These are phyloP conservation scores for Acipenser ruthenus DNA, from an alignment of 2,797 vertebrate genomes.

Conservation along the genomic window DNA sequence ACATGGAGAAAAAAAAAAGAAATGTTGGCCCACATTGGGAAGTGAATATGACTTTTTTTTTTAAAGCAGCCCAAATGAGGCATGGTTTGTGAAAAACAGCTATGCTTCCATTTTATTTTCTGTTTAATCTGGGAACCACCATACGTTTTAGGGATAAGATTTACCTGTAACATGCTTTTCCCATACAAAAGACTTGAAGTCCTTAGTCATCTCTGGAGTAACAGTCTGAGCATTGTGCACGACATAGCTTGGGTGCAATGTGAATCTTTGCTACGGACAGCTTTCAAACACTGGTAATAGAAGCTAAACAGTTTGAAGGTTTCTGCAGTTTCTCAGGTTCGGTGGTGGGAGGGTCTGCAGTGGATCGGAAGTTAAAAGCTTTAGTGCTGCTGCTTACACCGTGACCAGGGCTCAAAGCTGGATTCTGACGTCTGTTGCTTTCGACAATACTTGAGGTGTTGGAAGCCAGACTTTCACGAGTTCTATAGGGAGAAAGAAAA, in stretches of 20 bases:
- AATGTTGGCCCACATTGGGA: background rate
- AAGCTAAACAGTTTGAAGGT: conserved; percentile 95
- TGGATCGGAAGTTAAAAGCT: conserved; percentile 86
- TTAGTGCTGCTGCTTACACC: conserved; percentile 79
- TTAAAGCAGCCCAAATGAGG: conserved; percentile 19
- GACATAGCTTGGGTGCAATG: conserved; percentile 13
- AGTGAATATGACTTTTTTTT: background rate
- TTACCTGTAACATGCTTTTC: conserved; percentile 5
- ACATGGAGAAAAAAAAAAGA: conserved; percentile 18
- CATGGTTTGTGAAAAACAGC: background rate
- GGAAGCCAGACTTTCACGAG: conserved; percentile 97
- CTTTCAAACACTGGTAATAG: conserved; percentile 98
- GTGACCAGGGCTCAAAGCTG: conserved; percentile 88
- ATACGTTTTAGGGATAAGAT: conserved; percentile 3
- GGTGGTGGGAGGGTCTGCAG: conserved; percentile 74
- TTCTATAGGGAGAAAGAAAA: conserved; percentile 54
- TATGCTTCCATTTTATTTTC: background rate
- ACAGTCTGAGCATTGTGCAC: no score
- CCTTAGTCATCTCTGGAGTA: no score
- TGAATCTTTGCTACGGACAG: conserved; percentile 31
- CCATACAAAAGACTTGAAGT: background rate
- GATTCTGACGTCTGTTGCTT: conserved; percentile 97
- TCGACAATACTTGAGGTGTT: conserved; percentile 98
- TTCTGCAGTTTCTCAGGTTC: conserved; percentile 97
- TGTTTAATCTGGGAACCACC: conserved; percentile 4